Evolutionary conservation across 2,888 invertebrate genomes (phyloP).

Genomic region (Trimorus sp.): DNA sequence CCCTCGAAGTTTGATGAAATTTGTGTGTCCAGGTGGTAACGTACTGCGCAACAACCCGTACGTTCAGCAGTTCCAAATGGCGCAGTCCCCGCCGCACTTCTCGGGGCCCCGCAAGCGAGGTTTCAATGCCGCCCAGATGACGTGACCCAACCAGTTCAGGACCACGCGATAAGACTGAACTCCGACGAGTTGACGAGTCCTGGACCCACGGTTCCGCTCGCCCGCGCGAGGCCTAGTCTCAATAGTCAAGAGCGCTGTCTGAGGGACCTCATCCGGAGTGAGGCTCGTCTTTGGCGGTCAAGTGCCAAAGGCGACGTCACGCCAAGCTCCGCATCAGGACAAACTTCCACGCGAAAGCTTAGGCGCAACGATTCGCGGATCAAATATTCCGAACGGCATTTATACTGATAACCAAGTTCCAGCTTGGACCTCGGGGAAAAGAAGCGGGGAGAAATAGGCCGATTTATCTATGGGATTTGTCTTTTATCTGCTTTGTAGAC

Average conservation of each 20-base stretch:
- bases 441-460: too few relatives aligned
- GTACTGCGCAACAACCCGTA: conserved; percentile 75
- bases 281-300: conserved; percentile 23
- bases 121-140: conserved; percentile 78
- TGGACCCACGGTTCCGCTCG: conserved; percentile 44
- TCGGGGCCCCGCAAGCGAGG: conserved; percentile 73
- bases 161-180: conserved; percentile 79
- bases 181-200: conserved; percentile 60
- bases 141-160: conserved; percentile 75
- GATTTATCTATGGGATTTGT: too few relatives aligned
- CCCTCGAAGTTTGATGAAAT: conserved; percentile 21
- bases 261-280: conserved; percentile 36
- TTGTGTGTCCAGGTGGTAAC: conserved; percentile 51
- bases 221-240: conserved; percentile 53
- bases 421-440: too few relatives aligned
- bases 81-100: conserved; percentile 72
- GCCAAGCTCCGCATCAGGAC: too few relatives aligned
- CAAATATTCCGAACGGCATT: too few relatives aligned
- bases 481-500: too few relatives aligned
- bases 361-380: too few relatives aligned
- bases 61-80: conserved; percentile 78
- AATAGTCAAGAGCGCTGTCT: conserved; percentile 20
- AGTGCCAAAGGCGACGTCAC: too few relatives aligned
- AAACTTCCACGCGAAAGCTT: too few relatives aligned
- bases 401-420: too few relatives aligned